Percentiles rank a stretch among this genome's conserved stretches.
phyloP scores from a whole-genome alignment of 92 coral and sea anemone genomes.

The Scolanthus callimorphus region DNA sequence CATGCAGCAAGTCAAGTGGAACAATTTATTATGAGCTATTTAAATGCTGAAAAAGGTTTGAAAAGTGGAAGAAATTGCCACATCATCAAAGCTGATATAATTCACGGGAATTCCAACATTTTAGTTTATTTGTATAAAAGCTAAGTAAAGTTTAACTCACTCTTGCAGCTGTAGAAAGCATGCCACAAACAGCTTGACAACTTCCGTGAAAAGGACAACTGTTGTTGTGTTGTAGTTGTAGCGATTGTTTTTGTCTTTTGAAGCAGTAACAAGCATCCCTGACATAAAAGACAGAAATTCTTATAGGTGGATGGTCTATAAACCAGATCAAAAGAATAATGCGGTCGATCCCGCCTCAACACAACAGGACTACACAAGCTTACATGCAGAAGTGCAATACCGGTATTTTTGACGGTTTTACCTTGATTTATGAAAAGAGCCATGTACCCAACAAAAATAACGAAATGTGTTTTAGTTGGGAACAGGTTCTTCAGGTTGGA shows the following conservation, averaged over 20 bases:
- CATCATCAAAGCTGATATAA: too few species aligned
- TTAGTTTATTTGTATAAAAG: too few species aligned
- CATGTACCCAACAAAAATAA: conserved; percentile 90
- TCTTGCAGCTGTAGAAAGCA: conserved; percentile 73
- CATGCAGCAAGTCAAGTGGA: too few species aligned
- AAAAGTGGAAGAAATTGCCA: too few species aligned
- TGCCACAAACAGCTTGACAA: conserved; percentile 73
- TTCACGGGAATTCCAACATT: too few species aligned
- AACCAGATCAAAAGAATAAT: too few species aligned
- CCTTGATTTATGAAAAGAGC: conserved; percentile 93
- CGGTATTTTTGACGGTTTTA: neutral
- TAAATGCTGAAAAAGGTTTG: too few species aligned
- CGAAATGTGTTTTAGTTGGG: conserved; percentile 79
- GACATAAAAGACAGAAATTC: conserved; percentile 1
- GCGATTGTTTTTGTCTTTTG: conserved; percentile 65
- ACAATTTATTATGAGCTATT: too few species aligned
- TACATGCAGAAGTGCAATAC: neutral
- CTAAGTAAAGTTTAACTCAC: too few species aligned
- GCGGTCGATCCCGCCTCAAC: too few species aligned
- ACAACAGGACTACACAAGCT: too few species aligned
- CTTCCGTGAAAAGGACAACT: conserved; percentile 83
- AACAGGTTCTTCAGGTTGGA: conserved; percentile 83
- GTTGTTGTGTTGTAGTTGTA: conserved; percentile 88
- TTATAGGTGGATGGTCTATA: neutral
- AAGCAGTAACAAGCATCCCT: conserved; percentile 94